Evolutionary conservation across 2,113 vertebrate species (phyloP).

Genomic region (Tragelaphus buxtoni): DNA sequence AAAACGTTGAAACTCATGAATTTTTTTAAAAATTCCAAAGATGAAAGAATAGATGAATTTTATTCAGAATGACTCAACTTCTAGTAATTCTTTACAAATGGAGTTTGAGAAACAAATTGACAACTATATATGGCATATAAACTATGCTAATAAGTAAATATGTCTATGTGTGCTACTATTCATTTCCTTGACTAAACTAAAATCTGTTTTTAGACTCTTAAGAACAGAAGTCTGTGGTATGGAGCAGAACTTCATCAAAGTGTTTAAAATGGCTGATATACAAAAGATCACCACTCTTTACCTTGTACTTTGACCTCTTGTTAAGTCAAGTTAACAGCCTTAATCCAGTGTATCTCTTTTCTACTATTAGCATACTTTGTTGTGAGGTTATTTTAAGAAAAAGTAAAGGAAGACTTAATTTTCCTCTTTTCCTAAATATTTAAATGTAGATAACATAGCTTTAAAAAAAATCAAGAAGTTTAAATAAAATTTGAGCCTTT

Average conservation of each 20-base stretch:
- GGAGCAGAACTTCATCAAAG: background rate
- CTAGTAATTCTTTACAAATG: slow-evolving; percentile 35
- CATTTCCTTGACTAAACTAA: background rate
- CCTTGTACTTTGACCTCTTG: background rate
- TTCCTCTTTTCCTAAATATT: background rate
- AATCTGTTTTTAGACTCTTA: background rate
- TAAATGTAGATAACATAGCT: background rate
- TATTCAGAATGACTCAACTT: slow-evolving; percentile 42
- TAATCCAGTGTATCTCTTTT: background rate
- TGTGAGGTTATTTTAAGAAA: slow-evolving; percentile 11
- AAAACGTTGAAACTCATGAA: slow-evolving; percentile 9
- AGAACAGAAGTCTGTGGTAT: background rate
- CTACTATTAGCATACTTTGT: background rate
- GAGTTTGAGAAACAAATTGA: slow-evolving; percentile 5
- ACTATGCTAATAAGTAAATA: background rate
- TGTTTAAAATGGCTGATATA: background rate
- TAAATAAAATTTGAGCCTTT: background rate
- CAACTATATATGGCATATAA: background rate
- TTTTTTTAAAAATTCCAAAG: background rate
- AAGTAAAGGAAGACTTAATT: slow-evolving; percentile 5
- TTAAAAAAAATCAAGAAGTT: background rate
- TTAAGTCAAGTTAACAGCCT: slow-evolving; percentile 2
- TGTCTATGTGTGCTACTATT: background rate
- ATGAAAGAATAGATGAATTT: background rate
- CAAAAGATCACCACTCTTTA: background rate